Evolutionary conservation across 92 coral and sea anemone genomes (phyloP), one percentile per base, ranked within the genome.

Genomic region (Scolanthus callimorphus): DNA sequence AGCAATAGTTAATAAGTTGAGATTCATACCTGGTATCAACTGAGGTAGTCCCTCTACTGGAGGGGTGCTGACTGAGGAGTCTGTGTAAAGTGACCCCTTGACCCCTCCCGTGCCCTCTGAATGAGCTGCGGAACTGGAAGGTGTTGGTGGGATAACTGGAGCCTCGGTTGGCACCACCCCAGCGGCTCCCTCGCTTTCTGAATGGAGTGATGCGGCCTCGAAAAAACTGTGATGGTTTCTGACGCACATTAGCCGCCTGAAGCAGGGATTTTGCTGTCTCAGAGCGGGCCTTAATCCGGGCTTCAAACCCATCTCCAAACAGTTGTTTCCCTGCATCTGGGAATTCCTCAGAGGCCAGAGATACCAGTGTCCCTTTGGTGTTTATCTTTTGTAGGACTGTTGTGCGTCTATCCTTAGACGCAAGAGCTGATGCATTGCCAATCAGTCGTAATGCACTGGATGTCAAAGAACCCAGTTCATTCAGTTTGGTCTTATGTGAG

Each of bases 291-390:
- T 56, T 78, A 27, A 78, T 51, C 26, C 71, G 34, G 13, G 49
- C 70, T 29, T 51, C 70, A 34, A 76, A 67, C 20, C 70, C 62
- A 6, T 56, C 67, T 3, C 78, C 73, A 69, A 69, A 77, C 30
- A 70, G 56, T 24, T 61, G 60, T 60, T 62, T 73, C 3, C 62
- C 65, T 27, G 82, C 77, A 4, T 73, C 77, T 31, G 81, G 87
- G 68, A 80, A 80, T 39, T 53, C 70, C 39, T 74, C 77, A 4
- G 82, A 3, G 2, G 81, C 77, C 25, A 65, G 48, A 11, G 82
- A 80, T 15, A 48, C 29, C 67, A 71, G 22, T 9, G 76, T 20
- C 29, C 63, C 76, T 52, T 78, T 48, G 47, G 79, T 31, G 46
- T 70, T 70, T 17, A 80, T 67, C 50, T 74, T 67, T 22, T 65